Base-by-base conservation (phyloP, 2,797 vertebrate genomes). In the Heteromormyrus szaboi region DNA sequence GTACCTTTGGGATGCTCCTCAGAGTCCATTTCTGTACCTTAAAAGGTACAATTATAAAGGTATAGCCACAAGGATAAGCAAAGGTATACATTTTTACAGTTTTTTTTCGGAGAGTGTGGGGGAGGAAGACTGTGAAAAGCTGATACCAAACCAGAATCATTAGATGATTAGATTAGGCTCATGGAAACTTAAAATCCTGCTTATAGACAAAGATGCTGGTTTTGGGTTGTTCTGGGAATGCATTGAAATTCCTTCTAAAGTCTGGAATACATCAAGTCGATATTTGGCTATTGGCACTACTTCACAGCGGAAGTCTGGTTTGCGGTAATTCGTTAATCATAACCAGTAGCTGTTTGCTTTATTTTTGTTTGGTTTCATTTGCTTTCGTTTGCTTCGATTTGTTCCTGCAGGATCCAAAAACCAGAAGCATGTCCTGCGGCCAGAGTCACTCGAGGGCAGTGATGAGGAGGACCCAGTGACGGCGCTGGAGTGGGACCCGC, bases 401-500 rank as follows among this genome's bases (percentile, higher is more conserved):
- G 76, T 25, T 46, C 90, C 4, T 85, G 89, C 89, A 99, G 98
- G 98, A 56, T 97, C 93, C 89, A 99, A 98, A 94, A 97, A 94
- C 91, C 98, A 99, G 91, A 99, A 98, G 89, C 98, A 99, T 0
- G 97, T 99, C 41, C 90, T 99, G 93, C 96, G 97, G 85, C 98
- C 98, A 0, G 98, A 99, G 90, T 96, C 96, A n/a, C 93, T 99
- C 68, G 98, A 99, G 93, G 98, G 98, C 65, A 97, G 98, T 0
- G 98, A 99, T 6, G 98, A 99, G 91, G 98, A 99, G 88, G 98
- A 99, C 91, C 98, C 98, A 0, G 92, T 99, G 89, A 98, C 97
- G 1, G 98, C 97, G 0, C 91, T 99, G 91, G 98, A 99, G 88
- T 99, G 98, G 98, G 98, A 99, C 93, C 98, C 95, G 9, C 94